Evolutionary conservation across 2,113 vertebrate species (phyloP).

Genomic region (Dipodomys merriami): DNA sequence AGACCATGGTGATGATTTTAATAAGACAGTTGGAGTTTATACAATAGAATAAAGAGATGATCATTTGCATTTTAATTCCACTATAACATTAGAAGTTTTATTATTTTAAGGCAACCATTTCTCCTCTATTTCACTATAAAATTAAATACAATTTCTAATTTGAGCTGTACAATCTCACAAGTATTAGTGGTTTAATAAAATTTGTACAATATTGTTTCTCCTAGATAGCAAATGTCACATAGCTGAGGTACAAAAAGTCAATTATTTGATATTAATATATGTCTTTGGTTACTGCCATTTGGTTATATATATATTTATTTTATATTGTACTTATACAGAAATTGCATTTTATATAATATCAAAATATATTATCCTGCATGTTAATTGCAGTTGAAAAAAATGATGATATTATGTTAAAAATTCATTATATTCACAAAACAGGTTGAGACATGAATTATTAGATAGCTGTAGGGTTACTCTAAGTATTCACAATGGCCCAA

Average conservation of each 20-base stretch:
- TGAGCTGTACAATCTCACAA: neutral
- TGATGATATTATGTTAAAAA: neutral
- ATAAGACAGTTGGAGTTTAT: slow-evolving; percentile 28
- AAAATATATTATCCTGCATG: too few relatives aligned
- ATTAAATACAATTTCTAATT: neutral
- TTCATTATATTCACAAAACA: neutral
- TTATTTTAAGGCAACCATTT: neutral
- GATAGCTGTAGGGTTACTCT: neutral
- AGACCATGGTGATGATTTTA: slow-evolving; percentile 26
- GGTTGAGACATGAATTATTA: neutral
- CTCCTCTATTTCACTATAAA: neutral
- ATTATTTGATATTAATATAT: neutral
- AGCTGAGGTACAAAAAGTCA: neutral
- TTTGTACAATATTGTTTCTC: neutral
- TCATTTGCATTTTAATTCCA: slow-evolving; percentile 41
- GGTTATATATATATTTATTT: neutral
- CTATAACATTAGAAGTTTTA: neutral
- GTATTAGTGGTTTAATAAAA: neutral
- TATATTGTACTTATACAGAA: neutral
- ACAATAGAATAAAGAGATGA: neutral
- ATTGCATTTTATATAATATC: neutral
- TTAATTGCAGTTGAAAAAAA: neutral
- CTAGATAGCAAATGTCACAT: slow-evolving; percentile 1
- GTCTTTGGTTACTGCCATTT: neutral
- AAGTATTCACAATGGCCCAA: neutral